Percentiles rank a stretch among this genome's conserved stretches.
Evolutionary conservation across 2,888 invertebrate species (phyloP).

Genomic region (Phasia obesa): DNA sequence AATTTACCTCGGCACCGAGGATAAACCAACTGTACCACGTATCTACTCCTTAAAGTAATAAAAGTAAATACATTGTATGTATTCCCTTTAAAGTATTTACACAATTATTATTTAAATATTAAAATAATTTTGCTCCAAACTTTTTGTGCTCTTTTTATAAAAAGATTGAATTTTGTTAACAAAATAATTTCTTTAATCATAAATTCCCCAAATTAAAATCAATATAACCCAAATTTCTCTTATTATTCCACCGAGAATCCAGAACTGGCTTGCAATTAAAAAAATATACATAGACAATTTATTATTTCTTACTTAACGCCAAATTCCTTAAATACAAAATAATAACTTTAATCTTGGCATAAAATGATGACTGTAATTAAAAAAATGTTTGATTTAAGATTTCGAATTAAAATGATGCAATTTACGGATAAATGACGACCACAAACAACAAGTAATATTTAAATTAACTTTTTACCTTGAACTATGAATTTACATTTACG

Average conservation of each 20-base stretch:
- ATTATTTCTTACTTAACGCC: not conserved
- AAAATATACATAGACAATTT: too few species aligned
- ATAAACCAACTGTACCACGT: too few species aligned
- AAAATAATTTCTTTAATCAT: not conserved
- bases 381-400: conserved; percentile 19
- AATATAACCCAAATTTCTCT: not conserved
- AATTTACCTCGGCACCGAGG: too few species aligned
- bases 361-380: conserved; percentile 41
- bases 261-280: not conserved
- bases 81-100: too few species aligned
- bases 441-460: conserved; percentile 19
- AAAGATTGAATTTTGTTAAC: not conserved
- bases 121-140: too few species aligned
- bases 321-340: conserved; percentile 35
- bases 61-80: too few species aligned
- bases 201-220: not conserved
- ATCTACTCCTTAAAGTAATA: too few species aligned
- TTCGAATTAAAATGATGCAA: conserved; percentile 26
- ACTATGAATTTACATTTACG: conserved; percentile 8
- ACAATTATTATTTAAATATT: too few species aligned
- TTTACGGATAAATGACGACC: conserved; percentile 18
- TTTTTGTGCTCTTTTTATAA: too few species aligned
- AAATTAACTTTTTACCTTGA: conserved; percentile 38
- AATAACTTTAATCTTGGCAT: conserved; percentile 33
- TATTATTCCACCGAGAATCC: not conserved